Conservation (phyloP, 2,888 invertebrate species). For the Aethes cnicana region DNA sequence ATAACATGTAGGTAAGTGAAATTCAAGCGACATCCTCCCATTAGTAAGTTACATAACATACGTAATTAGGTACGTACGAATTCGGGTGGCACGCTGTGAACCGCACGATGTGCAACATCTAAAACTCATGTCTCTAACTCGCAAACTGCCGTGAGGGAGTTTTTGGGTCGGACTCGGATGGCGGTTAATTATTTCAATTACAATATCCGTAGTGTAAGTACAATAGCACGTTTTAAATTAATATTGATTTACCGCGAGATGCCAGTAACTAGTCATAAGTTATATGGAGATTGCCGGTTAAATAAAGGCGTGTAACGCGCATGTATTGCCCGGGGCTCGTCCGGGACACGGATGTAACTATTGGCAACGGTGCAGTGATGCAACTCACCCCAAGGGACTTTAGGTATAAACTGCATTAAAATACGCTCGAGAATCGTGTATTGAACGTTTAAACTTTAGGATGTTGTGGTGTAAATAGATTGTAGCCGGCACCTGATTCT, state of each 20-base stretch:
- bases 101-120: conserved; percentile 4
- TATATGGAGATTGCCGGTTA: conserved; percentile 17
- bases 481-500: conserved; percentile 49
- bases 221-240: conserved; percentile 7
- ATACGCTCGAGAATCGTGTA: conserved; percentile 40
- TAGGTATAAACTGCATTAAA: conserved; percentile 31
- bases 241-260: conserved; percentile 17
- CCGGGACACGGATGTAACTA: conserved; percentile 50
- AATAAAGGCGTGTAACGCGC: conserved; percentile 36
- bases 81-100: background rate
- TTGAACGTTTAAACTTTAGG: conserved; percentile 8
- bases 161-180: conserved; percentile 13
- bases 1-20: background rate
- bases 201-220: conserved; percentile 18
- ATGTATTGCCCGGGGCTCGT: conserved; percentile 41
- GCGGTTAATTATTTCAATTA: conserved; percentile 26
- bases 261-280: background rate
- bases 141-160: conserved; percentile 20
- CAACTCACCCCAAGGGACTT: conserved; percentile 4
- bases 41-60: background rate
- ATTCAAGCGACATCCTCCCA: background rate
- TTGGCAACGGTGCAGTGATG: conserved; percentile 44
- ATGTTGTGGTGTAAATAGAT: conserved; percentile 39
- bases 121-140: conserved; percentile 18
- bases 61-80: background rate